Percentiles rank a stretch among this genome's conserved stretches.
These are phyloP conservation scores for Mormyrus hasselquistii DNA, from an alignment of 2,797 vertebrate species.

Conservation along the genomic window DNA sequence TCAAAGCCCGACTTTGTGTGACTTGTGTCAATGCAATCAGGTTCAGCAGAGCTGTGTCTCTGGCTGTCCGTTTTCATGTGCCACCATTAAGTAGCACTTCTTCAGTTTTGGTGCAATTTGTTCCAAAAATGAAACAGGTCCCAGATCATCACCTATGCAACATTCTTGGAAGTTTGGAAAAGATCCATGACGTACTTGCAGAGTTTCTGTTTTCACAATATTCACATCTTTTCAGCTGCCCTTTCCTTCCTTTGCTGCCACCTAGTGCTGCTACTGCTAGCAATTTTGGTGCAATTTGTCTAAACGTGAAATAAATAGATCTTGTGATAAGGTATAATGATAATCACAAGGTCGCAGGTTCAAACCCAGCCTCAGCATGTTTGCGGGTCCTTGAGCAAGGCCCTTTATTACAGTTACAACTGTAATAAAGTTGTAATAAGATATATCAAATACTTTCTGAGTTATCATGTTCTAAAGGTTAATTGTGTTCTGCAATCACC, in stretches of 20 bases:
- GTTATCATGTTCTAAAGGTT: not conserved
- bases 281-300: not conserved
- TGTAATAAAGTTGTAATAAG: not conserved
- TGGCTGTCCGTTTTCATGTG: not conserved
- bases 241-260: not conserved
- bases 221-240: not conserved
- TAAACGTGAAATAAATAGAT: not conserved
- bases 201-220: not conserved
- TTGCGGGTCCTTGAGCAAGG: no score
- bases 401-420: no score
- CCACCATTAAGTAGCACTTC: not conserved
- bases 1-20: not conserved
- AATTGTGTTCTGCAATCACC: not conserved
- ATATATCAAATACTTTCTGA: not conserved
- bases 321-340: not conserved
- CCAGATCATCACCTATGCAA: not conserved
- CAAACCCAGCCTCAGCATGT: no score
- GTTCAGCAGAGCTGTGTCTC: not conserved
- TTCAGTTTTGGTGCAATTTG: not conserved
- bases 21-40: not conserved
- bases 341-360: no score
- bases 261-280: not conserved
- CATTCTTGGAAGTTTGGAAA: not conserved
- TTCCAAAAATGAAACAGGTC: not conserved
- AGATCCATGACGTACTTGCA: not conserved